These are phyloP conservation scores for Regulus satrapa DNA, from an alignment of 2,113 vertebrate genomes.

Conservation along the genomic window DNA sequence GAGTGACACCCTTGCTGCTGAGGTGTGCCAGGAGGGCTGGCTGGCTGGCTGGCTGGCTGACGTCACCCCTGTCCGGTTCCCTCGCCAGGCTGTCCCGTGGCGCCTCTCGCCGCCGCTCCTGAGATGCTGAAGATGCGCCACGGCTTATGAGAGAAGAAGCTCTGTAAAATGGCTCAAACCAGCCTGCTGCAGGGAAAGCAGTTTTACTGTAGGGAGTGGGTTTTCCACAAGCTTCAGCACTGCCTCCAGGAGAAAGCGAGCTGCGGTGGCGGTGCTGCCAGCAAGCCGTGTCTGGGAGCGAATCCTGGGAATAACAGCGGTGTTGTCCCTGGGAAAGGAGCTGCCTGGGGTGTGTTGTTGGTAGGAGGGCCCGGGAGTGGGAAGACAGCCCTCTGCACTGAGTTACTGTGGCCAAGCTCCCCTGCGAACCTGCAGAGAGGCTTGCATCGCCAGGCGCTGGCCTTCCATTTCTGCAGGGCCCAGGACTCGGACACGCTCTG, in stretches of 20 bases:
- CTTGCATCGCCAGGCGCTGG: conserved; percentile 85
- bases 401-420: conserved; percentile 92
- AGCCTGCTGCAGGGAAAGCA: conserved; percentile 96
- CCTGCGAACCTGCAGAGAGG: conserved; percentile 81
- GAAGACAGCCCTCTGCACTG: conserved; percentile 92
- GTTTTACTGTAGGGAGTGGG: conserved; percentile 98
- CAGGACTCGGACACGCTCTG: conserved; percentile 92
- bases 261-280: conserved; percentile 72
- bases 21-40: too few relatives aligned
- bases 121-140: conserved; percentile 44
- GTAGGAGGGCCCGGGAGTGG: conserved; percentile 95
- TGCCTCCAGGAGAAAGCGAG: conserved; percentile 96
- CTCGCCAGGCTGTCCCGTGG: not conserved
- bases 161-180: conserved; percentile 90
- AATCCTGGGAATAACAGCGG: conserved; percentile 73
- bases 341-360: conserved; percentile 91
- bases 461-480: conserved; percentile 94
- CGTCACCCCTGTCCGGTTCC: not conserved
- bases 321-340: conserved; percentile 74
- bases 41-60: too few relatives aligned
- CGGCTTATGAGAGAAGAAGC: conserved; percentile 76
- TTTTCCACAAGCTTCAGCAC: conserved; percentile 98
- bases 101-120: not conserved
- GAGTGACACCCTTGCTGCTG: conserved; percentile 20
- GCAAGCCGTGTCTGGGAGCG: conserved; percentile 65